Conservation (phyloP, 2,113 vertebrate genomes). For the Osmerus eperlanus region DNA sequence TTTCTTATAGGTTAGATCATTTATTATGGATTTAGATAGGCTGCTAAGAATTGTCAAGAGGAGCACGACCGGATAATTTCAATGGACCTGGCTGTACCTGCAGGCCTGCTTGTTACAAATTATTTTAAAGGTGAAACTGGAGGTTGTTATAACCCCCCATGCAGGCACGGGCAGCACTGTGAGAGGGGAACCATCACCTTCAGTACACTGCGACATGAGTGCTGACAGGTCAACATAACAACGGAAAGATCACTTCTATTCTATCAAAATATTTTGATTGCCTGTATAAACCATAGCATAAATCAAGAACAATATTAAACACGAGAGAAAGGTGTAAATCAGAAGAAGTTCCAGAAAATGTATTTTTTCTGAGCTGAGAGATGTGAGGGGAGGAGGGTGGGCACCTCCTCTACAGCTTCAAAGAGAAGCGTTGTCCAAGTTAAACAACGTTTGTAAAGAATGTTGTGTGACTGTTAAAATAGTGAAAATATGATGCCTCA, state of each 20-base stretch:
- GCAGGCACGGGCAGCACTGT: neutral
- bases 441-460: neutral
- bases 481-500: neutral
- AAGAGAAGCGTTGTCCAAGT: neutral
- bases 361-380: neutral
- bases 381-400: neutral
- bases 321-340: neutral
- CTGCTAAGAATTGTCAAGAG: too few species aligned
- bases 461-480: neutral
- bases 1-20: too few species aligned
- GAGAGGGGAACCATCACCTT: neutral
- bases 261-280: too few species aligned
- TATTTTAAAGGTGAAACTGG: neutral
- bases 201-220: neutral
- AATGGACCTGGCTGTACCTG: constrained; percentile 8
- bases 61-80: too few species aligned
- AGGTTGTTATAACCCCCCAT: neutral
- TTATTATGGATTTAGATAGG: too few species aligned
- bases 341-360: too few species aligned
- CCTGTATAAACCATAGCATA: too few species aligned
- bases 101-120: constrained; percentile 14
- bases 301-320: neutral
- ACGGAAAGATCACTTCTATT: too few species aligned
- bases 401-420: neutral
- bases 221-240: neutral